Conservation (phyloP, 2,113 vertebrate species). For the Syngnathoides biaculeatus region DNA sequence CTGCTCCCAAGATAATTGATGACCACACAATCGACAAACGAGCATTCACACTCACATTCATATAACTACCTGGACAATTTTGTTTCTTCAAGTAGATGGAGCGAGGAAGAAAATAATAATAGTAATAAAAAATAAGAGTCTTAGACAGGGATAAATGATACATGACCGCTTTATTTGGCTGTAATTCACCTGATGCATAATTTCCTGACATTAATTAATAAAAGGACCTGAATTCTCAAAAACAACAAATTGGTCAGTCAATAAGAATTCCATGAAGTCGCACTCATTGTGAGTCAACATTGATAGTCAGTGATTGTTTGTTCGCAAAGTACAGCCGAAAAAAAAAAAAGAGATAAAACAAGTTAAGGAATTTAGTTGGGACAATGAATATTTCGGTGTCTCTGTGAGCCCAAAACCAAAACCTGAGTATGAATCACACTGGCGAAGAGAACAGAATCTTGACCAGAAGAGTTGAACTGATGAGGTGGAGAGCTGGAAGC, state of each 20-base stretch:
- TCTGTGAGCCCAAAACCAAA: conserved; percentile 39
- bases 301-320: conserved; percentile 63
- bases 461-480: conserved; percentile 46
- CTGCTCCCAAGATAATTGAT: background rate
- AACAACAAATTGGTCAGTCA: conserved; percentile 50
- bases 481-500: conserved; percentile 57
- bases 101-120: background rate
- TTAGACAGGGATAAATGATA: conserved; percentile 38
- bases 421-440: conserved; percentile 52
- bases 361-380: conserved; percentile 4
- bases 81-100: background rate
- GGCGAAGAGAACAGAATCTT: conserved; percentile 16
- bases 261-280: conserved; percentile 9
- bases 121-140: conserved; percentile 41
- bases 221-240: conserved; percentile 57
- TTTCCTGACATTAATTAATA: conserved; percentile 59
- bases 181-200: conserved; percentile 62
- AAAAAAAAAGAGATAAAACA: background rate
- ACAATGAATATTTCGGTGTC: conserved; percentile 19
- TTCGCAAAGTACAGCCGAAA: conserved; percentile 68
- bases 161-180: conserved; percentile 66
- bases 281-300: background rate
- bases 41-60: background rate
- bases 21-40: background rate
- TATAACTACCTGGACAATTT: background rate